Evolutionary conservation across 2,113 vertebrate genomes (phyloP), one percentile per base, ranked within the genome.

Genomic region (Nansenia antarctica): DNA sequence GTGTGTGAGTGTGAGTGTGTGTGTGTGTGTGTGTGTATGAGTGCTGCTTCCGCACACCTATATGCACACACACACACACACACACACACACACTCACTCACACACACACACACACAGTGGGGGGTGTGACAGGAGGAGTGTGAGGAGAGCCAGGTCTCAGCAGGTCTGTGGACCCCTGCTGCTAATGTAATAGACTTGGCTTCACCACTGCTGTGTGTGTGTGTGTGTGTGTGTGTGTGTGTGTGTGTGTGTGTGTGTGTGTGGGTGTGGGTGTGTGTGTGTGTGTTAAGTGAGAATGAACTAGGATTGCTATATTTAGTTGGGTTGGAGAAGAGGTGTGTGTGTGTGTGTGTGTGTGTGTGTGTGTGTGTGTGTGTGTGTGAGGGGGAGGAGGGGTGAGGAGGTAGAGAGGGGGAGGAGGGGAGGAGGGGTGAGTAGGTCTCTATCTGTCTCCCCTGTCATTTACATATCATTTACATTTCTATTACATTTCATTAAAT

Each of bases 381-480:
- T 26, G 20, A 27, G 29, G 27, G 26, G 27, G 54, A 57, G 27
- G 15, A 30, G 15, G 12, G 6, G 7, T 3, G 8, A 9, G 30
- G 5, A 52, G 9, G 30, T 31, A 35, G 47, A 35, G 42, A 30
- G n/a, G 45, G 29, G 24, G 35, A 35, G n/a, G 11, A 34, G 5
- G 30, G 22, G 27, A 54, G 34, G 54, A 3, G 30, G 53, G 32
- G 52, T 31, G 11, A 22, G 26, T 30, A 54, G 20, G 63, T 47
- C 37, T 47, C 37, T 45, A 2, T 63, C 37, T 45, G 15, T 63
- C 26, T 30, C 57, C 58, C 32, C 52, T 29, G 1, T 22, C 31
- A 67, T 29, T 34, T 31, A 20, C 47, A 55, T 67, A 31, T 55
- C 22, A 39, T 67, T 67, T 55, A 18, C 52, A 67, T 55, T 65